phyloP scores from a whole-genome alignment of 2,113 vertebrate genomes.

The Australoheros scitulus region DNA sequence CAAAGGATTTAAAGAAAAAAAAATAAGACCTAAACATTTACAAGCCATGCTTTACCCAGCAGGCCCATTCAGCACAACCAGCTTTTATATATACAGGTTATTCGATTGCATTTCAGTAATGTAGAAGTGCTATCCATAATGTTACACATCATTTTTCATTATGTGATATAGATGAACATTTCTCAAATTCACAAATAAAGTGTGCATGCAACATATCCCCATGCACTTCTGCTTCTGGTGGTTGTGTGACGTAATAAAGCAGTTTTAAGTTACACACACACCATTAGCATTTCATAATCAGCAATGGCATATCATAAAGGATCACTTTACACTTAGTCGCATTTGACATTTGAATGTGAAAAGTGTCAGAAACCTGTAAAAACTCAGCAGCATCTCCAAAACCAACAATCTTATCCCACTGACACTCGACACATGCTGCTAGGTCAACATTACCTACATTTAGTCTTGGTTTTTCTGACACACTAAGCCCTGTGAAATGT shows the following conservation, averaged over 20 bases:
- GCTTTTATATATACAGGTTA: background rate
- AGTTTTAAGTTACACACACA: background rate
- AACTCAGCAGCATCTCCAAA: background rate
- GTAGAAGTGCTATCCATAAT: background rate
- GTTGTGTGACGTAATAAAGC: background rate
- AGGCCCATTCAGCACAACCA: background rate
- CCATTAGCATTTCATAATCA: background rate
- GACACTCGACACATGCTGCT: background rate
- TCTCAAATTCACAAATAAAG: background rate
- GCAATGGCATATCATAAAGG: background rate
- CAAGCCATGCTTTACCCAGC: background rate
- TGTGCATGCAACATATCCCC: background rate
- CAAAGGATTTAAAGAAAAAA: background rate
- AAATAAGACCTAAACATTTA: background rate
- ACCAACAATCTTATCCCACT: background rate
- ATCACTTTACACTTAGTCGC: background rate
- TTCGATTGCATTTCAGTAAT: background rate
- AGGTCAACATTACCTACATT: background rate
- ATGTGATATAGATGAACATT: background rate
- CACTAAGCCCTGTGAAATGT: background rate
- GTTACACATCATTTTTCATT: background rate
- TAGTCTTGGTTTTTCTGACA: background rate
- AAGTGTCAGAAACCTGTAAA: background rate
- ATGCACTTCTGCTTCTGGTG: background rate
- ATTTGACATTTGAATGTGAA: slow-evolving; percentile 2